A percentile compares a stretch with the other conserved stretches of the same genome.
Evolutionary conservation across 2,113 vertebrate genomes (phyloP).

Genomic region (Camelus dromedarius): DNA sequence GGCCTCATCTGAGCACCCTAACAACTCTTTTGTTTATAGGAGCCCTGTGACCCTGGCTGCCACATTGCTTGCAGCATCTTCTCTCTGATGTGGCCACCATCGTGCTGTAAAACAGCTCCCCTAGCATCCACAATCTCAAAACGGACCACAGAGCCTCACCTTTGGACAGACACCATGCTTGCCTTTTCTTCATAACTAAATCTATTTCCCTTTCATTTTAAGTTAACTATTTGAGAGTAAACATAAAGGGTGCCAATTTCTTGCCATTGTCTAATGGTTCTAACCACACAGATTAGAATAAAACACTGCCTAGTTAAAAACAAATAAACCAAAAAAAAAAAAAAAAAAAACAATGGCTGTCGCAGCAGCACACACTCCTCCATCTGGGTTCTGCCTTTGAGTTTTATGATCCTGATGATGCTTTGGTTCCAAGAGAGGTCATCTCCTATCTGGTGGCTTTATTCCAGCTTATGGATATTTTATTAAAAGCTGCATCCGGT

Average conservation of each 20-base stretch:
- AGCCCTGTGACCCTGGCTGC: background rate
- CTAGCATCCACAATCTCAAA: background rate
- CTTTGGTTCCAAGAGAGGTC: constrained; percentile 28
- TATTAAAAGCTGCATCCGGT: constrained; percentile 75
- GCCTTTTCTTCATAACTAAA: constrained; percentile 4
- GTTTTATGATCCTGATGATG: constrained; percentile 25
- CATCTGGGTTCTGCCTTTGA: background rate
- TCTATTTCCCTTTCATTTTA: constrained; percentile 1
- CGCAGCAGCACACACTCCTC: background rate
- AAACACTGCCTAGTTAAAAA: background rate
- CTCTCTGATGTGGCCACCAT: background rate
- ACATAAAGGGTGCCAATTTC: background rate
- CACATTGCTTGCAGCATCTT: background rate
- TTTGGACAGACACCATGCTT: background rate
- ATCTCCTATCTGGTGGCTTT: constrained; percentile 56
- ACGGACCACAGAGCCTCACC: background rate
- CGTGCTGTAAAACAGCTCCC: background rate
- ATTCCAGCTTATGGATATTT: constrained; percentile 61
- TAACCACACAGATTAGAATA: background rate
- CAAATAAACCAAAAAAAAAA: background rate
- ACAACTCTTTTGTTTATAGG: background rate
- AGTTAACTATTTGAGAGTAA: constrained; percentile 30
- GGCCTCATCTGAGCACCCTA: background rate
- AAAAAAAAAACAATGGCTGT: background rate
- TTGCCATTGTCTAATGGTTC: background rate